These are phyloP conservation scores for Eupithecia subfuscata DNA, from an alignment of 2,888 invertebrate species.

Conservation along the genomic window DNA sequence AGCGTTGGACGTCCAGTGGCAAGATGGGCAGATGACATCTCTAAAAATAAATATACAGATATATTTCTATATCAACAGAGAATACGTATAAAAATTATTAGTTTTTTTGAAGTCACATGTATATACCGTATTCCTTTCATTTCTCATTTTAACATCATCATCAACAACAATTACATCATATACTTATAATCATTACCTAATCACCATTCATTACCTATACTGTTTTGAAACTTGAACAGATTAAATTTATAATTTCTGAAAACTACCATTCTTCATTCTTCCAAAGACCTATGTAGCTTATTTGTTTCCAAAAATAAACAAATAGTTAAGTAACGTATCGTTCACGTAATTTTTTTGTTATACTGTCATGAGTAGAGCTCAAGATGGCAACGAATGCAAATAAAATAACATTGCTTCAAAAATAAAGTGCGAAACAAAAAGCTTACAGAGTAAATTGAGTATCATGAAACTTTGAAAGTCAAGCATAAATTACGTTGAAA, in stretches of 20 bases:
- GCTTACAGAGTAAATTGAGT: slow-evolving; percentile 11
- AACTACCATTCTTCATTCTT: not conserved
- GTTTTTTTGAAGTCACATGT: too few relatives aligned
- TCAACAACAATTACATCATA: too few relatives aligned
- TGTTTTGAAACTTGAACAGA: not conserved
- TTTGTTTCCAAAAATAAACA: not conserved
- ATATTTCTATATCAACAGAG: too few relatives aligned
- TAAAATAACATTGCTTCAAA: not conserved
- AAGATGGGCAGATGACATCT: too few relatives aligned
- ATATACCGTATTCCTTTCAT: too few relatives aligned
- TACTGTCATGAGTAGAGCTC: not conserved
- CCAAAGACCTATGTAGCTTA: not conserved
- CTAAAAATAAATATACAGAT: too few relatives aligned
- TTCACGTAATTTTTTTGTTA: not conserved
- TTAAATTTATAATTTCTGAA: not conserved
- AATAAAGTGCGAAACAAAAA: slow-evolving; percentile 11
- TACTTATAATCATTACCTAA: too few relatives aligned
- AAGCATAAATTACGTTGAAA: slow-evolving; percentile 25
- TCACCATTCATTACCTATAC: not conserved
- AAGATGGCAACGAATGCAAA: not conserved
- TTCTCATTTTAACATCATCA: not conserved
- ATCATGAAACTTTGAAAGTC: slow-evolving; percentile 13
- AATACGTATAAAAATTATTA: too few relatives aligned
- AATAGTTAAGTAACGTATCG: not conserved
- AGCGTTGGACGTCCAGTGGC: too few relatives aligned